phyloP scores from a whole-genome alignment of 2,113 vertebrate species.

The Sylvietta virens region DNA sequence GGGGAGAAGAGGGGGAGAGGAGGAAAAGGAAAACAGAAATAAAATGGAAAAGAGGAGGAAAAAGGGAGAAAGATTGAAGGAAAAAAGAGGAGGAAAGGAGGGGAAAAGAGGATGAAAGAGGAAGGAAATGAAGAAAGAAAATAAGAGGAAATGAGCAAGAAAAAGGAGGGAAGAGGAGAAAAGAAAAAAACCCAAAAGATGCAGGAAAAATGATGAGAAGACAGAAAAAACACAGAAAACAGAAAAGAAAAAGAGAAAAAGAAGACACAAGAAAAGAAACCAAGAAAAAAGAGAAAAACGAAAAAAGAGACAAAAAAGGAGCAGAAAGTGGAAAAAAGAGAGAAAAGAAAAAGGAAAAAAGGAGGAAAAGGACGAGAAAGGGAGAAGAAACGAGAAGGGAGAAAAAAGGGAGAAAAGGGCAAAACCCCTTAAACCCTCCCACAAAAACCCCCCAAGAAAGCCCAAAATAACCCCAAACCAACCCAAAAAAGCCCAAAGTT shows the following conservation, averaged over 20 bases:
- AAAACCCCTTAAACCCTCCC: background rate
- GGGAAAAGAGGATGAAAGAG: no score
- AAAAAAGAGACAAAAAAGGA: no score
- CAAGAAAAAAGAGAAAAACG: no score
- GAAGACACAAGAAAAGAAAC: no score
- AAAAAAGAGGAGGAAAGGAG: no score
- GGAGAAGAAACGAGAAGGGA: rapidly evolving
- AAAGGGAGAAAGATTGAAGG: rapidly evolving
- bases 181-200: no score
- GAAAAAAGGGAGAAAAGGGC: rapidly evolving
- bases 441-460: background rate
- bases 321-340: no score
- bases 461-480: background rate
- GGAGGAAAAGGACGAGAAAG: rapidly evolving
- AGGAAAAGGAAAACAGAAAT: background rate
- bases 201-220: no score
- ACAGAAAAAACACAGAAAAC: no score
- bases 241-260: no score
- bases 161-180: rapidly evolving
- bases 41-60: rapidly evolving
- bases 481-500: no score
- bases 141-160: background rate
- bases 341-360: no score
- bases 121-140: rapidly evolving
- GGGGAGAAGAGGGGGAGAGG: rapidly evolving